phyloP scores from a whole-genome alignment of 2,888 invertebrate species.

The Leptinotarsa haldemani region DNA sequence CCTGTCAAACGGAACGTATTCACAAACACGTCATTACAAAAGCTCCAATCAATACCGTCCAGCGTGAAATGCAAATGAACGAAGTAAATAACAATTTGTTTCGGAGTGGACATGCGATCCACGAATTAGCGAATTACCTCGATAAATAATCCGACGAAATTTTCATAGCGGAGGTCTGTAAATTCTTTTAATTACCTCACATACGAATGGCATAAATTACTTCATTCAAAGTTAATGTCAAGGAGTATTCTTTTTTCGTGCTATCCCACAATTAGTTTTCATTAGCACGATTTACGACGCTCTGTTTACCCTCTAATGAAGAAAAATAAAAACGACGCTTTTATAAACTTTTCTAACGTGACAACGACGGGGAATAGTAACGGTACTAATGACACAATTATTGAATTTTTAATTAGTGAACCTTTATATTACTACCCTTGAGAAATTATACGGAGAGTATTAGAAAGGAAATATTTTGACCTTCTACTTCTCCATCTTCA shows the following conservation, averaged over 20 bases:
- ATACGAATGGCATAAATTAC: background rate
- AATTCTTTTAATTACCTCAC: slow-evolving; percentile 6
- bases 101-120: slow-evolving; percentile 5
- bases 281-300: background rate
- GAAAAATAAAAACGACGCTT: background rate
- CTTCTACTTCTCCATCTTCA: too few relatives aligned
- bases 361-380: background rate
- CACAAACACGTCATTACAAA: background rate
- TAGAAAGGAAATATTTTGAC: too few relatives aligned
- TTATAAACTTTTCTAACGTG: background rate
- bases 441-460: too few relatives aligned
- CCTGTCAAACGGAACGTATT: too few relatives aligned
- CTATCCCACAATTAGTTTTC: background rate
- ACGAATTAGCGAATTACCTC: slow-evolving; percentile 5
- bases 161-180: slow-evolving; percentile 4
- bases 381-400: background rate
- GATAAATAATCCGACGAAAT: background rate
- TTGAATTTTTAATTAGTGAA: background rate
- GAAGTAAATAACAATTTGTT: background rate
- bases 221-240: background rate
- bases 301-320: background rate
- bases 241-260: background rate
- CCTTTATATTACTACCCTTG: too few relatives aligned
- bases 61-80: slow-evolving; percentile 5
- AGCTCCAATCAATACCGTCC: background rate